A percentile compares a stretch with the other conserved stretches of the same genome.
Conservation (phyloP, 2,888 invertebrate genomes). For the Cyrtodaria siliqua region DNA sequence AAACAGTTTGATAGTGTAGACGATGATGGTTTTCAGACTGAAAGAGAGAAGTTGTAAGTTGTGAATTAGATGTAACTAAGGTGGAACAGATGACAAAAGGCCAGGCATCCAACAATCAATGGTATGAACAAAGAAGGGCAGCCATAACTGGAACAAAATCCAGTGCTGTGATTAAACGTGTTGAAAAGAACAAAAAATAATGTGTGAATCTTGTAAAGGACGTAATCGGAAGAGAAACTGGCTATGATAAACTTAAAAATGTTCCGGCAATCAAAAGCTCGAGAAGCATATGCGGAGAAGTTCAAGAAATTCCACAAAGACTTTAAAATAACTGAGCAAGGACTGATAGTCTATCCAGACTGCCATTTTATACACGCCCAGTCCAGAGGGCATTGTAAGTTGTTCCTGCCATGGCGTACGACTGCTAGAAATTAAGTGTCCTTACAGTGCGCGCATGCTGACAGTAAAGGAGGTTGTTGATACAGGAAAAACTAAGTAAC, state of each 20-base stretch:
- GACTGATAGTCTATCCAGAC: not conserved
- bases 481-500: no score
- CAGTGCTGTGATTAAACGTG: not conserved
- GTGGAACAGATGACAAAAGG: constrained; percentile 5
- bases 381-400: constrained; percentile 10
- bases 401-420: constrained; percentile 1
- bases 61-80: not conserved
- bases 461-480: no score
- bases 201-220: no score
- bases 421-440: constrained; percentile 21
- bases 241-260: no score
- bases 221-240: no score
- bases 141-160: constrained; percentile 1
- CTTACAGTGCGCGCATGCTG: constrained; percentile 5
- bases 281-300: constrained; percentile 1
- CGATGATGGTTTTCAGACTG: no score
- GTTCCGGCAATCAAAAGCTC: not conserved
- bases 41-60: no score
- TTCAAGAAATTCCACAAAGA: not conserved
- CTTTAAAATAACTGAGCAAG: not conserved
- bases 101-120: constrained; percentile 7
- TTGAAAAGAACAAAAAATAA: no score
- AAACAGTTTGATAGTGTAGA: no score
- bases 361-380: not conserved
- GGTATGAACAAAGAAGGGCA: constrained; percentile 10